Evolutionary conservation across 2,797 vertebrate genomes (phyloP).

Genomic region (Thamnophis elegans): DNA sequence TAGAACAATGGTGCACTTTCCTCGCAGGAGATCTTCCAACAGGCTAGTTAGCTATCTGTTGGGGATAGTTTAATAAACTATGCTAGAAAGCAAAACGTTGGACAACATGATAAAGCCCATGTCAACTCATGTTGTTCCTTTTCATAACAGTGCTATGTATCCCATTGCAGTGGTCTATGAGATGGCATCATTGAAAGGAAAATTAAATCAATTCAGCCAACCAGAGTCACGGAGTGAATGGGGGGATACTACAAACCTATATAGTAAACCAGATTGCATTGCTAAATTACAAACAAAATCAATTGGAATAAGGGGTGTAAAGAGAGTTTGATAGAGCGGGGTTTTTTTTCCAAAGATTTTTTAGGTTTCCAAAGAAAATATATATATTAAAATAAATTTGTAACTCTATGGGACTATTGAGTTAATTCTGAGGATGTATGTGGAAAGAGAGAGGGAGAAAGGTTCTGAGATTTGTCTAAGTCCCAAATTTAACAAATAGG

Average conservation of each 20-base stretch:
- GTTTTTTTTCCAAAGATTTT: not conserved
- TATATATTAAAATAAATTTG: not conserved
- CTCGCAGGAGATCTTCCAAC: not conserved
- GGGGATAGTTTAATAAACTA: not conserved
- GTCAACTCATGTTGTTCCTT: not conserved
- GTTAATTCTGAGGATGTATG: not conserved
- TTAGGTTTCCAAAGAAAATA: not conserved
- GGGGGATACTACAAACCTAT: not conserved
- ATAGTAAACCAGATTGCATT: not conserved
- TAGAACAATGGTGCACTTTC: not conserved
- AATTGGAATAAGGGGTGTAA: not conserved
- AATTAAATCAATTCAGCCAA: not conserved
- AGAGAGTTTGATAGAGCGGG: not conserved
- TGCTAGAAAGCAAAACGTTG: not conserved
- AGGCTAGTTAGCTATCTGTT: not conserved
- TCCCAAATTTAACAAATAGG: not conserved
- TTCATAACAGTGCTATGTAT: not conserved
- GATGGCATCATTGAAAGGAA: not conserved
- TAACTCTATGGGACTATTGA: not conserved
- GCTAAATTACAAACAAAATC: not conserved
- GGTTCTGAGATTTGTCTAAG: not conserved
- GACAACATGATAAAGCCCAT: not conserved
- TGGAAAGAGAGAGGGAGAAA: not conserved
- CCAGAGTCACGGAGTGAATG: not conserved
- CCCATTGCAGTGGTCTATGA: not conserved